Evolutionary conservation across 2,888 invertebrate species (phyloP).

Genomic region (Chloroclystis v-ata): DNA sequence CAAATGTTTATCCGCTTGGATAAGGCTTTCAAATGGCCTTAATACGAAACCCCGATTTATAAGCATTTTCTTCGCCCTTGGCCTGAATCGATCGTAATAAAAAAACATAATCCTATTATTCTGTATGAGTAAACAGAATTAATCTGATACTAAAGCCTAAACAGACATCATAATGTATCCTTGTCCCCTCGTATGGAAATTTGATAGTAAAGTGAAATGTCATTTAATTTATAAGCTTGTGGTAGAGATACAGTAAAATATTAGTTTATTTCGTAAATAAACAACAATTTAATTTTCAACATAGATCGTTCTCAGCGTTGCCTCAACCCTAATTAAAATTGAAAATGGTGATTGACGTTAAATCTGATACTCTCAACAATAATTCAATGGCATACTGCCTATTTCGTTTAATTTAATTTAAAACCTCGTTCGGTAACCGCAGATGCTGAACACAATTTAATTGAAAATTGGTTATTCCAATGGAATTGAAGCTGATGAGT

Average conservation of each 20-base stretch:
- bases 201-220: no score
- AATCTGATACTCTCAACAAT: conserved; percentile 19
- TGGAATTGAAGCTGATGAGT: conserved; percentile 9
- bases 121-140: not conserved
- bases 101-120: not conserved
- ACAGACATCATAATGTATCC: no score
- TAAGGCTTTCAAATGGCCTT: not conserved
- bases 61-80: not conserved
- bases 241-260: no score
- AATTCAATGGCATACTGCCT: conserved; percentile 26
- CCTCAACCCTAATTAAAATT: conserved; percentile 13
- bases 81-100: not conserved
- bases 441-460: conserved; percentile 26
- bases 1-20: no score
- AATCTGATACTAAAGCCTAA: no score
- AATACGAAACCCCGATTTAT: not conserved
- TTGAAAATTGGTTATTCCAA: conserved; percentile 18
- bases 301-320: no score
- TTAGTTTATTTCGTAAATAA: no score
- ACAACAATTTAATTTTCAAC: conserved; percentile 5
- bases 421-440: conserved; percentile 23
- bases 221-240: no score
- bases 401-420: conserved; percentile 23
- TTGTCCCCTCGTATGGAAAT: no score
- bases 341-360: conserved; percentile 14